Base-by-base conservation (phyloP, 2,797 vertebrate genomes). In the Monodelphis domestica region DNA sequence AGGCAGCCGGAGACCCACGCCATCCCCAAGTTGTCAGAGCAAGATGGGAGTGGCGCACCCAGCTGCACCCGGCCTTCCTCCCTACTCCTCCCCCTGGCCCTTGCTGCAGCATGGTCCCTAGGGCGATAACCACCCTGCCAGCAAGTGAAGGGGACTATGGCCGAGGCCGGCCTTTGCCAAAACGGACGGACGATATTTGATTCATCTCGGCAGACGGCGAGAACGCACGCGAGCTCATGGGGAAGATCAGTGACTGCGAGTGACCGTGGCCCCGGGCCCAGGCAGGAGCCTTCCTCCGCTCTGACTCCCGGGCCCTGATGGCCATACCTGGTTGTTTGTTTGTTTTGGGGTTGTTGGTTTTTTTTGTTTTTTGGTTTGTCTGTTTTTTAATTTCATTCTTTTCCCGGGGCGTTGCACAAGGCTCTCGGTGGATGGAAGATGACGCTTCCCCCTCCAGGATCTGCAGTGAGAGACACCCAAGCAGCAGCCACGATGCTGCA, bases 11-110 rank as follows among this genome's bases (percentile, higher is more conserved):
- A 98, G 96, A 98, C 98, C 0, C 98, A 98, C 0, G 97, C 98
- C 0, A 98, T 98, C 84, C 98, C 98, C 0, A 98, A 98, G 95
- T 98, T 98, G 93, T 98, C 98, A 0, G 98, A 98, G 96, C 98
- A 94, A 0, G 98, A 98, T 50, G 33, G 97, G 54, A 54, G 0
- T 1, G 98, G 97, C 0, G 98, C 94, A 3, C 95, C 97, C n/a
- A 94, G 97, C 96, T 54, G 90, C 95, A 94, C 96, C 89, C 96
- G 53, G 96, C 97, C 98, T 95, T 94, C 92, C n/a, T 94, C 97
- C 88, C 95, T 98, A 53, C 53, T 93, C 53, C 91, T 98, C 33
- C 93, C 57, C 4, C 57, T 97, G 97, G 97, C 95, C 96, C 96
- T 95, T 92, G 90, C 96, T 0, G 97, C 95, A 21, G 17, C 53